These are phyloP conservation scores for Nomada fabriciana DNA, from an alignment of 2,888 invertebrate species.

Conservation along the genomic window DNA sequence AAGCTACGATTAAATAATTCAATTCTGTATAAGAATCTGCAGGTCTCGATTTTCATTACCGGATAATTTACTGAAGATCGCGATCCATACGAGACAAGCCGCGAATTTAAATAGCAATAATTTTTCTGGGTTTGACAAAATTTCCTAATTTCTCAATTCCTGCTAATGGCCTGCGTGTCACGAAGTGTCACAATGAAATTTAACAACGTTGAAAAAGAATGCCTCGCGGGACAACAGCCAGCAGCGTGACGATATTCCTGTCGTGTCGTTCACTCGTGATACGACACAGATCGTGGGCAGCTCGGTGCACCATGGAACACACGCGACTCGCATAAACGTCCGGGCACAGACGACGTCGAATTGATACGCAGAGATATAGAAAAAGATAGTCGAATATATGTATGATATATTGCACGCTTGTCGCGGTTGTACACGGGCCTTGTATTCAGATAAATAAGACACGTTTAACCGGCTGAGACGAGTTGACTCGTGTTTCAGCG, in stretches of 20 bases:
- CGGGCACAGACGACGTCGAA: constrained; percentile 17
- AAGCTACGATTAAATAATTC: no score
- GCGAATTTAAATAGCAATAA: no score
- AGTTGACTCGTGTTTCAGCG: constrained; percentile 56
- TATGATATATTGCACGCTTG: constrained; percentile 56
- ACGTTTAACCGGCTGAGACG: constrained; percentile 61
- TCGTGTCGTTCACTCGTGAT: constrained; percentile 31
- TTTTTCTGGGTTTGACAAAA: no score
- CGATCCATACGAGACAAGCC: no score
- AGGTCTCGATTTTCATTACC: no score
- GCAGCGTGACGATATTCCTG: constrained; percentile 31
- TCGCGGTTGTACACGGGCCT: constrained; percentile 41
- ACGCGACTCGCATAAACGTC: constrained; percentile 32
- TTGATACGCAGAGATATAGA: constrained; percentile 48
- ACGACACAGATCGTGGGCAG: constrained; percentile 32
- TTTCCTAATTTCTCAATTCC: no score
- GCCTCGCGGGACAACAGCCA: constrained; percentile 3
- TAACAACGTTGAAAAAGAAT: not conserved
- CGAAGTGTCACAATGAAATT: no score
- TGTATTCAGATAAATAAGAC: constrained; percentile 61
- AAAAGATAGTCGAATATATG: constrained; percentile 52
- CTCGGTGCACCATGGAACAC: constrained; percentile 29
- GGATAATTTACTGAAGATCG: no score
- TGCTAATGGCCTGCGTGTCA: no score
- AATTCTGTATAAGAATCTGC: no score